A percentile compares a stretch with the other conserved stretches of the same genome.
Conservation (phyloP, 1,140 invertebrate genomes). For the Rhopalosiphum maidis region DNA sequence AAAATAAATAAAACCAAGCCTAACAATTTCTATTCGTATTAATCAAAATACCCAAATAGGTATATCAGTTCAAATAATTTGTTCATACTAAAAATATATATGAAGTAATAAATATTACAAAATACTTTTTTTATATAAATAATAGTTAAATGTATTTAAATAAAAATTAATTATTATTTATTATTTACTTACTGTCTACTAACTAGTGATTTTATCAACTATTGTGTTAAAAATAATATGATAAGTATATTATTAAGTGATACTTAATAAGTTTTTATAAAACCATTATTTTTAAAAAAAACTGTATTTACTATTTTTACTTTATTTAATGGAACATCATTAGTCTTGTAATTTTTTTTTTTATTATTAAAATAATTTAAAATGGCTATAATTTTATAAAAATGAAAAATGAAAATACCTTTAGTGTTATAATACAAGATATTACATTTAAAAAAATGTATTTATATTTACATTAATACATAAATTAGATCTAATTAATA, state of each 20-base stretch:
- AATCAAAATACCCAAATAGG: background rate
- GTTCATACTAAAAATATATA: background rate
- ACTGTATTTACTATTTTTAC: background rate
- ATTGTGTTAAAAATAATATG: background rate
- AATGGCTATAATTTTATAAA: background rate
- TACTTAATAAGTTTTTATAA: no score
- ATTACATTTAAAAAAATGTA: background rate
- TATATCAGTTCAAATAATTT: background rate
- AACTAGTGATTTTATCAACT: background rate
- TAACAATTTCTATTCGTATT: constrained; percentile 18
- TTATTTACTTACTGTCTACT: background rate
- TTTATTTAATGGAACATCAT: background rate
- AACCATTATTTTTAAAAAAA: background rate
- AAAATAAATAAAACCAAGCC: constrained; percentile 48
- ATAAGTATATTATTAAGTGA: no score
- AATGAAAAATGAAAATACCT: background rate
- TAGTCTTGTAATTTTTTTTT: background rate
- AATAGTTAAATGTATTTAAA: background rate
- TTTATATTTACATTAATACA: background rate
- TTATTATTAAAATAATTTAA: background rate
- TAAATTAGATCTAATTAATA: background rate
- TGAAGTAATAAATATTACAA: background rate
- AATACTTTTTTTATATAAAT: background rate
- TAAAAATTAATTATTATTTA: background rate
- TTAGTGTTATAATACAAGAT: background rate